Conservation (phyloP, 2,888 invertebrate genomes). For the Limnephilus rhombicus region DNA sequence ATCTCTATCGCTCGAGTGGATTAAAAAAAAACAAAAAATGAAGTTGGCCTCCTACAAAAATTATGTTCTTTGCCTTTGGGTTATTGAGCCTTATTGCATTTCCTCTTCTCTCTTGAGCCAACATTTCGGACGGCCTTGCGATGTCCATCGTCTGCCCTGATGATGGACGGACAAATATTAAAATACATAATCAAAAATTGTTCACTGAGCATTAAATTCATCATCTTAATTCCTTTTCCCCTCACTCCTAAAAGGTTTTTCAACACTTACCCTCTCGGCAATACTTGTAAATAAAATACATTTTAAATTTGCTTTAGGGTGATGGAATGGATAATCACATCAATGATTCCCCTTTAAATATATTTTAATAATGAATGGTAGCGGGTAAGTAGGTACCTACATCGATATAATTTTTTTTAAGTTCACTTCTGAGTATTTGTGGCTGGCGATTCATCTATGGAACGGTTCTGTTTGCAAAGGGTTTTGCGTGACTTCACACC, state of each 20-base stretch:
- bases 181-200: too few species aligned
- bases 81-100: neutral
- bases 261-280: too few species aligned
- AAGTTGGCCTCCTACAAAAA: too few species aligned
- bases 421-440: constrained; percentile 42
- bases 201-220: neutral
- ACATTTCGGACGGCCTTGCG: neutral
- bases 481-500: constrained; percentile 45
- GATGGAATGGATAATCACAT: neutral
- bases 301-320: neutral
- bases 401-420: neutral
- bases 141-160: neutral
- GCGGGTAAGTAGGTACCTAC: neutral
- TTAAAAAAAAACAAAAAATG: too few species aligned
- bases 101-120: neutral
- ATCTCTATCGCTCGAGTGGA: too few species aligned
- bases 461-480: neutral
- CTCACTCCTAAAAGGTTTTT: neutral
- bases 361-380: neutral
- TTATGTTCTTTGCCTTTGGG: neutral
- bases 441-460: constrained; percentile 15
- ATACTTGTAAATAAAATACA: neutral
- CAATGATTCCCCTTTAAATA: neutral
- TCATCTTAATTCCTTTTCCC: neutral
- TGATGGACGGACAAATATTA: neutral